Evolutionary conservation across 2,888 invertebrate genomes (phyloP).

Genomic region (Tridacna crocea): DNA sequence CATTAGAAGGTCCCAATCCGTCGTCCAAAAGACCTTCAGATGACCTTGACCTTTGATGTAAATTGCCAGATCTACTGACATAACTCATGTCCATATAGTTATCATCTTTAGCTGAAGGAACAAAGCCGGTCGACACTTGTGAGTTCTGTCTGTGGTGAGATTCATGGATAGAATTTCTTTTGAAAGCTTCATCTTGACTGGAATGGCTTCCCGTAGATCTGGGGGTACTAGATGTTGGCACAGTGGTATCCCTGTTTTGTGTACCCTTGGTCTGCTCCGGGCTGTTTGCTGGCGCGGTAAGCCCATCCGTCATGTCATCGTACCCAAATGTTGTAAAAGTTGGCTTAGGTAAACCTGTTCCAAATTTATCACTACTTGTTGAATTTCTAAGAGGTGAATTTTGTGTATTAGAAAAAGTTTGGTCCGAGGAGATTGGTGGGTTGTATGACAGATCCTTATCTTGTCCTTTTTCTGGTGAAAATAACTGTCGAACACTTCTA

Average conservation of each 20-base stretch:
- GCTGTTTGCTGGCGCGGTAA: constrained; percentile 30
- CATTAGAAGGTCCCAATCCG: background rate
- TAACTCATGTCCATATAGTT: constrained; percentile 51
- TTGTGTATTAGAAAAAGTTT: background rate
- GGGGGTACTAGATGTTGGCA: constrained; percentile 38
- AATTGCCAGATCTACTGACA: constrained; percentile 9
- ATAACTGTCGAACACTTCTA: constrained; percentile 24
- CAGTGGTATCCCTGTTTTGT: constrained; percentile 7
- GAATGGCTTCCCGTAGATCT: constrained; percentile 29
- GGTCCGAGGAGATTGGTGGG: background rate
- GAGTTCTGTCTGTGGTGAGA: constrained; percentile 38
- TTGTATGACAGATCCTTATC: background rate
- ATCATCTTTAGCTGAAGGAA: constrained; percentile 44
- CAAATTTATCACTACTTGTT: constrained; percentile 54
- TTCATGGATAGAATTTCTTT: constrained; percentile 5
- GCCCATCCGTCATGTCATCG: constrained; percentile 37
- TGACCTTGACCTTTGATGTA: constrained; percentile 51
- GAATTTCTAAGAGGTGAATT: constrained; percentile 37
- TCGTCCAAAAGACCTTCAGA: constrained; percentile 50
- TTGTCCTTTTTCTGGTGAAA: background rate
- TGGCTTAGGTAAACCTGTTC: constrained; percentile 50
- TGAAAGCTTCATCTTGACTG: constrained; percentile 24
- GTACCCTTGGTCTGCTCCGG: constrained; percentile 23
- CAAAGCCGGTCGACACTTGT: constrained; percentile 54
- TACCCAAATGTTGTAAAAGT: constrained; percentile 72